A percentile compares a stretch with the other conserved stretches of the same genome.
Evolutionary conservation across 2,113 vertebrate species (phyloP).

Genomic region (Nothoprocta perdicaria): DNA sequence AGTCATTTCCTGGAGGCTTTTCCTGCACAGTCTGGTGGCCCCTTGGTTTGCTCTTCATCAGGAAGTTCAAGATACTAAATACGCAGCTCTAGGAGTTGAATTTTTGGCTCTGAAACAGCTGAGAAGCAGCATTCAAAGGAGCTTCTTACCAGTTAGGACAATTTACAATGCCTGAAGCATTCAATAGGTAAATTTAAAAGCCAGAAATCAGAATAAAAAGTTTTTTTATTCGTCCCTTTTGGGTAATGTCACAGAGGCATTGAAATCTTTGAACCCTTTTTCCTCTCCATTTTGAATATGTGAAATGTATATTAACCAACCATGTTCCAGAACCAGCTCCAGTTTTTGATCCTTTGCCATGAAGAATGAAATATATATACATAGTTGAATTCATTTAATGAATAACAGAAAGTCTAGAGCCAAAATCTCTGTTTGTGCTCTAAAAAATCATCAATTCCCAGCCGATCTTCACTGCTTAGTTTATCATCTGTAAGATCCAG

Average conservation of each 20-base stretch:
- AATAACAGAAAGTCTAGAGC: neutral
- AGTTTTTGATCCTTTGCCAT: neutral
- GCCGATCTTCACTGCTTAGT: rapidly evolving
- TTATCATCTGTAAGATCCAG: rapidly evolving
- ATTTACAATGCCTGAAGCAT: neutral
- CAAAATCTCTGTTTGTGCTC: neutral
- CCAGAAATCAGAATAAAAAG: neutral
- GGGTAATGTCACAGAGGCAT: neutral
- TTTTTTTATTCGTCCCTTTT: too few relatives aligned
- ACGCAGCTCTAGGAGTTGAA: rapidly evolving
- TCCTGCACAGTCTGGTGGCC: rapidly evolving
- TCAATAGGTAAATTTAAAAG: neutral
- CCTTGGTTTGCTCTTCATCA: neutral
- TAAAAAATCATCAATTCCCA: neutral
- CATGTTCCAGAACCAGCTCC: neutral
- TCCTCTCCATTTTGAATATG: neutral
- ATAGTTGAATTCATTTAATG: neutral
- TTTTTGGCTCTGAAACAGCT: neutral
- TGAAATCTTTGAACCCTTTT: rapidly evolving
- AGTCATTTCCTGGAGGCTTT: neutral
- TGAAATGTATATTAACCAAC: neutral
- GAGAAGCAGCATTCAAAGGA: neutral
- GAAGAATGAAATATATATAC: neutral
- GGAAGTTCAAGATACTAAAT: neutral
- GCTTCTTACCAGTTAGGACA: rapidly evolving